Percentiles rank a stretch among this genome's conserved stretches.
Evolutionary conservation across 2,113 vertebrate species (phyloP).

Genomic region (Promerops cafer): DNA sequence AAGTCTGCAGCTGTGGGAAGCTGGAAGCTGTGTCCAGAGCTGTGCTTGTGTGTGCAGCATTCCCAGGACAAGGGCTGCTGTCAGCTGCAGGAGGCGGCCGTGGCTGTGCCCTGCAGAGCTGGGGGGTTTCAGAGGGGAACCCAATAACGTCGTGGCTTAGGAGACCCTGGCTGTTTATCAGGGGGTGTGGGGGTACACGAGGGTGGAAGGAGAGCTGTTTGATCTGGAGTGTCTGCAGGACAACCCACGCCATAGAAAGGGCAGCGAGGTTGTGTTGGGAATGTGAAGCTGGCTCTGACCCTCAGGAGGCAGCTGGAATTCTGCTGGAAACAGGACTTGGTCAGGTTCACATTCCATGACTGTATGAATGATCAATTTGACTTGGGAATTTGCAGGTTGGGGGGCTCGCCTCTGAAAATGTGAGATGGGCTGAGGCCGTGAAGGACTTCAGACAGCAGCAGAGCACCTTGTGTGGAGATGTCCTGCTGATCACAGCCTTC

Average conservation of each 20-base stretch:
- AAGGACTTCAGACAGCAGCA: conserved; percentile 80
- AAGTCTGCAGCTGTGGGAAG: neutral
- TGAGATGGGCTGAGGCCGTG: conserved; percentile 89
- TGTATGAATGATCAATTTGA: neutral
- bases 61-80: neutral
- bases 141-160: neutral
- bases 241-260: accelerated
- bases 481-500: conserved; percentile 87
- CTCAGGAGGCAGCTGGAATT: neutral
- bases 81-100: neutral
- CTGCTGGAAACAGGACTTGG: neutral
- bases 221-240: neutral
- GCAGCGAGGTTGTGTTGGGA: neutral
- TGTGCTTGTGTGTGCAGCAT: neutral
- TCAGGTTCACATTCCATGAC: neutral
- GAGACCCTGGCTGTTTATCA: neutral
- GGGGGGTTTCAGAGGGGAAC: neutral
- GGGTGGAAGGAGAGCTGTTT: neutral
- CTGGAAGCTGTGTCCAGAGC: neutral
- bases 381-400: conserved; percentile 76
- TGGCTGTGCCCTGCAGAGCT: neutral
- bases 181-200: accelerated
- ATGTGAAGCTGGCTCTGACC: neutral
- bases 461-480: conserved; percentile 87
- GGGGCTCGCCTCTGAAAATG: conserved; percentile 87